Evolutionary conservation across 23 tunicate species (phyloP), one percentile per base, ranked within the genome.

Genomic region (Botrylloides violaceus): DNA sequence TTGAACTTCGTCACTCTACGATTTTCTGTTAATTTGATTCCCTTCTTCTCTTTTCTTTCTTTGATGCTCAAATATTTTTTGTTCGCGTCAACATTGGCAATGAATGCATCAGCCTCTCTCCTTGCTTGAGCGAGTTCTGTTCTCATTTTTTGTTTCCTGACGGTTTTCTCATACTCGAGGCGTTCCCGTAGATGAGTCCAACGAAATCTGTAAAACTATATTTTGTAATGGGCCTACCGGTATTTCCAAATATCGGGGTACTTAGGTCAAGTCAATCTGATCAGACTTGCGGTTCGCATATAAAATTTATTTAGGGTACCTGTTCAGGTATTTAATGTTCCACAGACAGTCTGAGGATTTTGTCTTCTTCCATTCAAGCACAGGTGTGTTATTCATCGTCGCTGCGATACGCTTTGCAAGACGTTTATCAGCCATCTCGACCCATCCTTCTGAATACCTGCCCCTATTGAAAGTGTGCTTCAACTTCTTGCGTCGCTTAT

Each of bases 261-360:
- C n/a, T n/a, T n/a, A n/a, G n/a, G n/a, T n/a, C n/a, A n/a, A n/a
- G n/a, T n/a, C n/a, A n/a, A n/a, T n/a, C n/a, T n/a, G n/a, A n/a
- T n/a, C n/a, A n/a, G n/a, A n/a, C n/a, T n/a, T n/a, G n/a, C n/a
- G n/a, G n/a, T n/a, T n/a, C n/a, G n/a, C n/a, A n/a, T n/a, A n/a
- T n/a, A n/a, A n/a, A n/a, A n/a, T n/a, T n/a, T n/a, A n/a, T n/a
- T n/a, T n/a, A n/a, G n/a, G n/a, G n/a, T 55, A 90, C 97, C 97
- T 90, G 79, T 76, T 84, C 59, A 90, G 70, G 36, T 90, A 90
- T 72, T 83, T 90, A 31, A 90, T 62, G 71, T 75, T 83, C 97
- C 97, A 90, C 47, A 81, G 59, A 32, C 72, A 66, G 53, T 83
- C 83, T 5, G 70, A 20, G 61, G 78, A 90, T 48, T 73, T 83